Base-by-base conservation (phyloP, 1,140 invertebrate genomes). In the Meteorus sp. region DNA sequence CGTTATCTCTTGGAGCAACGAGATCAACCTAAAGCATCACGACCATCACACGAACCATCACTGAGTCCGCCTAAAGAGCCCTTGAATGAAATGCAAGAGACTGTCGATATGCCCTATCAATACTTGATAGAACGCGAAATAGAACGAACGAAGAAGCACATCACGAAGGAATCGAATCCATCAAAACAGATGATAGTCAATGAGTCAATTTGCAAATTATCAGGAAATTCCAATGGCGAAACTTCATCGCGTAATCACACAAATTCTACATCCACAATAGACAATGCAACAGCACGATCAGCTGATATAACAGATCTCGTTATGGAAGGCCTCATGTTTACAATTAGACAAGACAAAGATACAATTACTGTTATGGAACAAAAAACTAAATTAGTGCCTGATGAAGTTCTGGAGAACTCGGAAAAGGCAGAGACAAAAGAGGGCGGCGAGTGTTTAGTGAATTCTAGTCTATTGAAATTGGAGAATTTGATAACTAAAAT, bases 241-340 rank as follows among this genome's bases (percentile, higher is more conserved):
- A 15, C n/a, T n/a, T n/a, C n/a, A n/a, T n/a, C 9, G 2, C n/a
- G 19, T 13, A 35, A 19, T 35, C 20, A 19, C 8, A 4, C 29
- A 15, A 5, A 8, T 9, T 23, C 48, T 1, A 43, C 20, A 19
- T 53, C 37, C 5, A 41, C 41, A 13, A 53, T 53, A 6, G 51
- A 53, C 11, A 41, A 53, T 15, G 11, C 57, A 62, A 27, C 51
- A 66, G 37, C 70, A 29, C 51, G 70, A 5, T 77, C 75, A 23
- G 64, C 77, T 17, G 68, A 80, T 25, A 78, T 80, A 48, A 80
- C 78, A 0, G 73, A 80, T 61, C 57, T 74, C 19, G 75, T 80
- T 9, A 79, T 78, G 77, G 76, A 78, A 51, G 78, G 78, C 3
- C 39, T 77, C 8, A 80, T 80, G 78, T 78, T 80, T 19, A 78